Evolutionary conservation across 2,797 vertebrate genomes (phyloP), one percentile per base, ranked within the genome.

Genomic region (Varecia variegata): DNA sequence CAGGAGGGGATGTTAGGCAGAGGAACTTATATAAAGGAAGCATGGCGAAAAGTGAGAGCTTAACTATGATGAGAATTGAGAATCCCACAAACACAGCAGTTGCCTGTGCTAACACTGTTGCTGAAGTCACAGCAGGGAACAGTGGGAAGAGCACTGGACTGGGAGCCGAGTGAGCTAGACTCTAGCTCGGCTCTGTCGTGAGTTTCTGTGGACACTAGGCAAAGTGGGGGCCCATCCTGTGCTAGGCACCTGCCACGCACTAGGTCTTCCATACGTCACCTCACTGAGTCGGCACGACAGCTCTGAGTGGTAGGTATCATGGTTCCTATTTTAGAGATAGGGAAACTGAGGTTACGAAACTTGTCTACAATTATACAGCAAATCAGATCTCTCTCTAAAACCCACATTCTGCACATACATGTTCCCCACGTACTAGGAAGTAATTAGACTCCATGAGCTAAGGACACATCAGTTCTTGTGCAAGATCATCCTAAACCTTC

Each of bases 281-380:
- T 50, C 84, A 8, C 50, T 23, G 38, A 32, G 20, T 45, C 25
- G 14, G 62, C 12, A 43, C 21, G 13, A 54, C 5, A 47, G 18
- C 56, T 85, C 50, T 13, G 11, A 65, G 32, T 25, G 43, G 7
- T 60, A 40, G 38, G 27, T 40, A 5, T 30, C 62, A 58, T 4
- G n/a, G 32, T 7, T 90, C 56, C 52, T 56, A 18, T 52, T 82
- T 90, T 32, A 90, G 62, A 88, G 25, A 50, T 5, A 35, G 45
- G 74, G 21, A 89, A 92, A 80, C 32, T 47, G 18, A 73, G 25
- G 18, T 14, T 92, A 77, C 82, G 67, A 71, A 70, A 93, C 32
- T 45, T 54, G n/a, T 52, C 58, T 50, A 65, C 14, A 62, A 47
- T 81, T 7, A 40, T 52, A 74, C 73, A 60, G 38, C 1, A 3